phyloP scores from a whole-genome alignment of 1,140 invertebrate species.

The Zaprionus camerounensis region DNA sequence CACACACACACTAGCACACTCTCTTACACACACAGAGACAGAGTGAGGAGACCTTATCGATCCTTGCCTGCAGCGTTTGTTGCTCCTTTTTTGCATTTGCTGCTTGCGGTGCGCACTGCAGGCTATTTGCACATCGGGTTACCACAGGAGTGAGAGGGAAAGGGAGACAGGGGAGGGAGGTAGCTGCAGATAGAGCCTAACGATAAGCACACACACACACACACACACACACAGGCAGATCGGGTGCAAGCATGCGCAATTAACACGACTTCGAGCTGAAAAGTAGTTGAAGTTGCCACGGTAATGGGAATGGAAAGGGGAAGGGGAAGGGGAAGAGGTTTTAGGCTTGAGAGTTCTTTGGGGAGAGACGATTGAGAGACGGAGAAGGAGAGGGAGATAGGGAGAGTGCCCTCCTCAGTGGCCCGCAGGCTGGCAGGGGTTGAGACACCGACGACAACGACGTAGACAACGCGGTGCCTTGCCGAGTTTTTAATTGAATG shows the following conservation, averaged over 20 bases:
- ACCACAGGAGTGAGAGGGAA: conserved; percentile 16
- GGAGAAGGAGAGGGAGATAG: neutral
- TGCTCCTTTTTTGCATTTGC: conserved; percentile 63
- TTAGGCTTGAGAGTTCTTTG: conserved; percentile 6
- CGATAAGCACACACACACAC: conserved; percentile 21
- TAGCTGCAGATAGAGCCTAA: conserved; percentile 22
- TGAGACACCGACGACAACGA: neutral
- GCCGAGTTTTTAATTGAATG: conserved; percentile 78
- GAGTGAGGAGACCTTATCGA: conserved; percentile 21
- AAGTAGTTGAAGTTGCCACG: conserved; percentile 28
- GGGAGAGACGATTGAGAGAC: conserved; percentile 24
- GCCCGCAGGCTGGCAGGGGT: neutral
- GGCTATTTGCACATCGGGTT: conserved; percentile 62
- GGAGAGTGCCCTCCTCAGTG: neutral
- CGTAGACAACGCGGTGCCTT: conserved; percentile 45
- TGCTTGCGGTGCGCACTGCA: conserved; percentile 35
- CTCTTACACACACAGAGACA: neutral
- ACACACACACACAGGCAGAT: conserved; percentile 5
- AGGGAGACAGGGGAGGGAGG: neutral
- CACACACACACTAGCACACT: neutral
- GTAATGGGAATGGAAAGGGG: conserved; percentile 18
- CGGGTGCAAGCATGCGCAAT: conserved; percentile 64
- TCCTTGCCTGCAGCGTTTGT: conserved; percentile 50
- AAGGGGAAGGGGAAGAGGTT: conserved; percentile 1
- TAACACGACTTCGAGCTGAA: conserved; percentile 53